These are phyloP conservation scores for Caenorhabditis virilis DNA, from an alignment of 2,888 invertebrate species.

Conservation along the genomic window DNA sequence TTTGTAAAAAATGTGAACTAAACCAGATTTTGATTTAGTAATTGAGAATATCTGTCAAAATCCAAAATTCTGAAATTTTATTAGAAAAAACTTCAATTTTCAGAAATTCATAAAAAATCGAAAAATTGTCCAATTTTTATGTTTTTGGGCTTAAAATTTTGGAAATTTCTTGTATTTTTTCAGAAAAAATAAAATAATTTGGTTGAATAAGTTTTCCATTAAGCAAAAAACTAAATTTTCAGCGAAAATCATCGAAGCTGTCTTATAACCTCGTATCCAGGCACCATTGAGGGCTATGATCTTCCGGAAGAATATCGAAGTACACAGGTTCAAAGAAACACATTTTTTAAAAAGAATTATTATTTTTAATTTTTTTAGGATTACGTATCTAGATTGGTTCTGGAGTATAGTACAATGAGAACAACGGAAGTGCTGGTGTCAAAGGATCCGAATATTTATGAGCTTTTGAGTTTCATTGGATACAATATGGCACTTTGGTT, in stretches of 20 bases:
- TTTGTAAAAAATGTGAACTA: too few relatives aligned
- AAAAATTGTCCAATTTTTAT: background rate
- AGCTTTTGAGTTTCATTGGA: slow-evolving; percentile 56
- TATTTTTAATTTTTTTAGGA: slow-evolving; percentile 41
- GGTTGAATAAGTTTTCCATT: background rate
- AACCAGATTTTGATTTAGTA: too few relatives aligned
- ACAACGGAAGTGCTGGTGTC: slow-evolving; percentile 49
- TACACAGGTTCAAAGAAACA: slow-evolving; percentile 24
- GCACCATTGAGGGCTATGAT: slow-evolving; percentile 46
- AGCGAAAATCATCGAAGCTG: slow-evolving; percentile 53
- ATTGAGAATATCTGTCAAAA: too few relatives aligned
- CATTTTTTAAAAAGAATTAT: background rate
- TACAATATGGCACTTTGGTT: slow-evolving; percentile 65
- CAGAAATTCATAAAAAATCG: too few relatives aligned
- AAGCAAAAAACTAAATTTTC: slow-evolving; percentile 3
- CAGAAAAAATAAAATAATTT: background rate
- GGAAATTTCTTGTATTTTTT: background rate
- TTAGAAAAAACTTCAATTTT: too few relatives aligned
- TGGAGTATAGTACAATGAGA: slow-evolving; percentile 53
- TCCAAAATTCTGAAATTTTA: too few relatives aligned
- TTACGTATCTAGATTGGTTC: slow-evolving; percentile 57
- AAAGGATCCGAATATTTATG: slow-evolving; percentile 52
- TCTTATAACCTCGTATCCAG: slow-evolving; percentile 46
- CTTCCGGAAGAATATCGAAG: slow-evolving; percentile 49
- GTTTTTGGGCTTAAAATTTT: background rate